These are phyloP conservation scores for Peromyscus nudipes DNA, from an alignment of 2,797 vertebrate species.

Conservation along the genomic window DNA sequence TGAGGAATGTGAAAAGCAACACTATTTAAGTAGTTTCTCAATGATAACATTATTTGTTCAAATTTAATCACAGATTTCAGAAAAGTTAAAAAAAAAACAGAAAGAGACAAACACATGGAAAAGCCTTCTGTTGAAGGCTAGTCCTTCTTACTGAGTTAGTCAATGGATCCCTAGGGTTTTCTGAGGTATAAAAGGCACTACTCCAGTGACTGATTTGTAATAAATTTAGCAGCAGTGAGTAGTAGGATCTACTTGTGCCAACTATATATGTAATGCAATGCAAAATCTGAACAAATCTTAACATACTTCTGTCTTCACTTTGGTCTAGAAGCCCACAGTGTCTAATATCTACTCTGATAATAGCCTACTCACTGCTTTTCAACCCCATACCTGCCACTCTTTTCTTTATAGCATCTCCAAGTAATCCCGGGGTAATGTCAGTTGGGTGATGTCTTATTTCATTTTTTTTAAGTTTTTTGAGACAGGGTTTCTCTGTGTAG, in stretches of 20 bases:
- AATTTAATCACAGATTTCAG: not conserved
- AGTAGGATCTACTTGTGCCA: too few species aligned
- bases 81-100: not conserved
- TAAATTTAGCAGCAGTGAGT: not conserved
- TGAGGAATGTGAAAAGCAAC: not conserved
- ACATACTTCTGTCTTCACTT: rapidly evolving
- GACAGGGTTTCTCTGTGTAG: too few species aligned
- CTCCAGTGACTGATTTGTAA: not conserved
- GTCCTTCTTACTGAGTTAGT: not conserved
- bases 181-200: not conserved
- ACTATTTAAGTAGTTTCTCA: not conserved
- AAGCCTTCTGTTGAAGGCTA: not conserved
- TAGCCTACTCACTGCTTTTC: not conserved
- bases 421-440: not conserved
- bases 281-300: not conserved
- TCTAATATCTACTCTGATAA: not conserved
- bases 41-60: not conserved
- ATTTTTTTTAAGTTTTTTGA: too few species aligned
- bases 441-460: not conserved
- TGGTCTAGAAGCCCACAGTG: not conserved
- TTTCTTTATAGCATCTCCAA: not conserved
- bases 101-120: not conserved
- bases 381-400: not conserved
- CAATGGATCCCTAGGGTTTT: not conserved
- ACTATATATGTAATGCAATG: not conserved